phyloP scores from a whole-genome alignment of 1,140 invertebrate genomes.

The Colletes gigas region DNA sequence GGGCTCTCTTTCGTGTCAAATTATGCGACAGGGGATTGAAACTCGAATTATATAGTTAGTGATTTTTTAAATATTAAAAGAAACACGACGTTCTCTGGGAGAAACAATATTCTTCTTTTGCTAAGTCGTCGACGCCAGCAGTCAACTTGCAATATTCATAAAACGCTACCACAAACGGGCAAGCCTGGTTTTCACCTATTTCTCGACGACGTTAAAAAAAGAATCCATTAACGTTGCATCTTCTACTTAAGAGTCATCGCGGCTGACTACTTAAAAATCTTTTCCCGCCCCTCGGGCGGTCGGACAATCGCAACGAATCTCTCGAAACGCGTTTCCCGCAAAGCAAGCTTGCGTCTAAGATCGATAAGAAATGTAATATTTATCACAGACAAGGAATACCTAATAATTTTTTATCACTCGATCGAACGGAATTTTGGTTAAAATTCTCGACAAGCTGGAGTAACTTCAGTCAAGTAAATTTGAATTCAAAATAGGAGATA shows the following conservation, averaged over 20 bases:
- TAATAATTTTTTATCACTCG: background rate
- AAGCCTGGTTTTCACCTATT: slow-evolving; percentile 43
- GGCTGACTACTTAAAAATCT: background rate
- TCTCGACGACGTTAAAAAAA: slow-evolving; percentile 39
- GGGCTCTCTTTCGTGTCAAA: too few species aligned
- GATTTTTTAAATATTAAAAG: background rate
- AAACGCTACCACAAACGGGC: slow-evolving; percentile 48
- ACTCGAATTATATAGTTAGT: background rate
- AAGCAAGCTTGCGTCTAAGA: background rate
- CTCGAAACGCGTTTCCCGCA: background rate
- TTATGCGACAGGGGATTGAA: too few species aligned
- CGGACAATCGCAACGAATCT: slow-evolving; percentile 10
- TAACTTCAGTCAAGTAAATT: too few species aligned
- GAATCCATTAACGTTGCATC: slow-evolving; percentile 34
- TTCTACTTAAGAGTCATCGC: slow-evolving; percentile 5
- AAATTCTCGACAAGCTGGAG: too few species aligned
- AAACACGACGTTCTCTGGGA: background rate
- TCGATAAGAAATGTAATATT: background rate
- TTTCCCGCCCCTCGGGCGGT: background rate
- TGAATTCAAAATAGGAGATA: too few species aligned
- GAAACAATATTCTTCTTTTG: slow-evolving; percentile 2
- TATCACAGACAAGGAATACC: slow-evolving; percentile 8
- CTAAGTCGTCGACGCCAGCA: background rate
- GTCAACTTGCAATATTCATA: slow-evolving; percentile 28
- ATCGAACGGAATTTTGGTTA: background rate